phyloP scores from a whole-genome alignment of 2,113 vertebrate genomes.

The Elephantulus edwardii region DNA sequence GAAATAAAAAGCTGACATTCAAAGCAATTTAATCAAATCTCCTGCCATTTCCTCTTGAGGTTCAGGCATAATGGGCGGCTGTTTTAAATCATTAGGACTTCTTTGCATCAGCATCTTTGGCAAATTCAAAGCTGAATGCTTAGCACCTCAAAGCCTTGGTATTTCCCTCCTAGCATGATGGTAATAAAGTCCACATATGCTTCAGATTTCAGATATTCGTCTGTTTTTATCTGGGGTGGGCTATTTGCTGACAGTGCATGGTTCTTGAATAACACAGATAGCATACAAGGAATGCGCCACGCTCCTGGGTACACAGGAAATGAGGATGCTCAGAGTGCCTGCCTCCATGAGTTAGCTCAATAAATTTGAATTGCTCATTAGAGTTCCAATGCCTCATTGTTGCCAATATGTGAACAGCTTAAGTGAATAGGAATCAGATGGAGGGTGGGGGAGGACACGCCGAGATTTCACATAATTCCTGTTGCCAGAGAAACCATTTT shows the following conservation, averaged over 20 bases:
- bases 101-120: constrained; percentile 27
- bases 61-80: constrained; percentile 18
- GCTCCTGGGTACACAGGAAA: constrained; percentile 43
- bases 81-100: constrained; percentile 36
- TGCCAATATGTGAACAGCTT: constrained; percentile 81
- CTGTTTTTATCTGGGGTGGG: constrained; percentile 51
- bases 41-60: constrained; percentile 27
- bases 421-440: constrained; percentile 77
- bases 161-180: neutral
- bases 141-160: constrained; percentile 51
- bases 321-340: constrained; percentile 46
- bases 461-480: constrained; percentile 80
- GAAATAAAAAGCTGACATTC: constrained; percentile 51
- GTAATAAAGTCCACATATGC: constrained; percentile 16
- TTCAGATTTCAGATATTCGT: constrained; percentile 32
- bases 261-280: constrained; percentile 51
- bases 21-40: constrained; percentile 57
- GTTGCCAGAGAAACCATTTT: constrained; percentile 87
- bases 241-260: constrained; percentile 32
- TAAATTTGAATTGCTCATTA: constrained; percentile 77
- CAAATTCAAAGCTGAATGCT: constrained; percentile 42
- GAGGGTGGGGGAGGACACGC: constrained; percentile 69
- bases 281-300: neutral
- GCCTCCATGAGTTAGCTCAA: constrained; percentile 73
- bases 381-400: constrained; percentile 75